Evolutionary conservation across 2,113 vertebrate genomes (phyloP).

Genomic region (Ramphastos sulfuratus): DNA sequence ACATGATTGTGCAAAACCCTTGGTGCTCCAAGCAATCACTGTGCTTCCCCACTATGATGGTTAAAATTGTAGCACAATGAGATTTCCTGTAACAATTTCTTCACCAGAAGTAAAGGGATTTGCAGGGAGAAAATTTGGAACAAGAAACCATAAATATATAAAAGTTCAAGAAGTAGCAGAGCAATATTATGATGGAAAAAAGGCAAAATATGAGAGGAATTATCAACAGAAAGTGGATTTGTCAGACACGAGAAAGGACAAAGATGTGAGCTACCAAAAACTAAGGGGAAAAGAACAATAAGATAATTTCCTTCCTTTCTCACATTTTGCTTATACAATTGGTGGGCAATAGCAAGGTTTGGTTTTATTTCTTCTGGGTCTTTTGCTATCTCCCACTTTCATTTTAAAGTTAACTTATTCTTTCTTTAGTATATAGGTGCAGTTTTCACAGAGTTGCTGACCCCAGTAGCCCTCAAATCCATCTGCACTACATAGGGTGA

Average conservation of each 20-base stretch:
- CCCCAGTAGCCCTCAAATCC: background rate
- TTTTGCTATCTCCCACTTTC: background rate
- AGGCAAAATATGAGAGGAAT: background rate
- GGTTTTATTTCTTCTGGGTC: background rate
- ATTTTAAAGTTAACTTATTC: background rate
- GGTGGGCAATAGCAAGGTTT: background rate
- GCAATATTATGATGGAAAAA: background rate
- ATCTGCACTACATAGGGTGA: background rate
- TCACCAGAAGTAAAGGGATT: background rate
- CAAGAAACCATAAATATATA: fast-evolving
- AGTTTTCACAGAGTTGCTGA: background rate
- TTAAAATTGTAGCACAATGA: background rate
- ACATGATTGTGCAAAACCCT: background rate
- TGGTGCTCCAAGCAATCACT: background rate
- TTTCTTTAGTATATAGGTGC: background rate
- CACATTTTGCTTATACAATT: background rate
- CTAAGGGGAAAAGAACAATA: background rate
- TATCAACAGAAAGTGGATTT: background rate
- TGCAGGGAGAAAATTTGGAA: background rate
- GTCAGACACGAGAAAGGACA: background rate
- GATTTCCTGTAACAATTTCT: background rate
- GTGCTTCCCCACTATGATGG: background rate
- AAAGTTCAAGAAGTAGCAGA: background rate
- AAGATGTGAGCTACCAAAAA: background rate
- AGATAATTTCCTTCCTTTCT: background rate